A percentile compares a stretch with the other conserved stretches of the same genome.
phyloP scores from a whole-genome alignment of 2,888 invertebrate species.

The Pseudolycoriella hygida region DNA sequence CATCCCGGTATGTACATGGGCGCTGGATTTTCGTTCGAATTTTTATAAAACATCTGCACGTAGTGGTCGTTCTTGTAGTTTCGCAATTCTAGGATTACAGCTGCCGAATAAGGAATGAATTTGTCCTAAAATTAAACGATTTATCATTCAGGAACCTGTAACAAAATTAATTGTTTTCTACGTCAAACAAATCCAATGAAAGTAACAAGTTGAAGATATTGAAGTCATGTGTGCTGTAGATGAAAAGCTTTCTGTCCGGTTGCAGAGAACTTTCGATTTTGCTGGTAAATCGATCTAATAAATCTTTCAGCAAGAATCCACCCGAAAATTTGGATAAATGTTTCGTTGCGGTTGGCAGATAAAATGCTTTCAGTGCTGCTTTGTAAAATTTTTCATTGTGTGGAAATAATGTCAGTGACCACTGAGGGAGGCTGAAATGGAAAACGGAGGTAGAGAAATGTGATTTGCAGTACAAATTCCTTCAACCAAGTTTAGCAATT shows the following conservation, averaged over 20 bases:
- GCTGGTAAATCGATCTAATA: slow-evolving; percentile 40
- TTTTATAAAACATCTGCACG: slow-evolving; percentile 46
- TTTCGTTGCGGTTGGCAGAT: too few relatives aligned
- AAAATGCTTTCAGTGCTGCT: too few relatives aligned
- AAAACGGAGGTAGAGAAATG: neutral
- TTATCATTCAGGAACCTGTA: too few relatives aligned
- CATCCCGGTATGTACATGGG: slow-evolving; percentile 46
- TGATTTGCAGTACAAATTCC: too few relatives aligned
- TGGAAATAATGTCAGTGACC: neutral
- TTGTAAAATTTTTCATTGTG: neutral
- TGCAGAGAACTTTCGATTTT: slow-evolving; percentile 27
- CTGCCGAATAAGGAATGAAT: slow-evolving; percentile 49
- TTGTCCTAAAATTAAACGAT: slow-evolving; percentile 28
- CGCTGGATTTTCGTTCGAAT: slow-evolving; percentile 38
- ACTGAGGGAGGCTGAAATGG: neutral
- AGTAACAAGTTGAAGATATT: slow-evolving; percentile 58
- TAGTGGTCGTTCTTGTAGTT: slow-evolving; percentile 23
- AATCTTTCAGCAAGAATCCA: slow-evolving; percentile 51
- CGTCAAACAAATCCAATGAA: slow-evolving; percentile 31
- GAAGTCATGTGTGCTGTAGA: slow-evolving; percentile 70
- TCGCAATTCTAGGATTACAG: slow-evolving; percentile 53
- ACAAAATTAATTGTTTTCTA: neutral
- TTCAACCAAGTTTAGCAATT: too few relatives aligned
- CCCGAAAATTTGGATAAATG: slow-evolving; percentile 11
- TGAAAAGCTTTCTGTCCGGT: slow-evolving; percentile 39